Conservation (phyloP, 2,888 invertebrate species). For the Hermodice carunculata region DNA sequence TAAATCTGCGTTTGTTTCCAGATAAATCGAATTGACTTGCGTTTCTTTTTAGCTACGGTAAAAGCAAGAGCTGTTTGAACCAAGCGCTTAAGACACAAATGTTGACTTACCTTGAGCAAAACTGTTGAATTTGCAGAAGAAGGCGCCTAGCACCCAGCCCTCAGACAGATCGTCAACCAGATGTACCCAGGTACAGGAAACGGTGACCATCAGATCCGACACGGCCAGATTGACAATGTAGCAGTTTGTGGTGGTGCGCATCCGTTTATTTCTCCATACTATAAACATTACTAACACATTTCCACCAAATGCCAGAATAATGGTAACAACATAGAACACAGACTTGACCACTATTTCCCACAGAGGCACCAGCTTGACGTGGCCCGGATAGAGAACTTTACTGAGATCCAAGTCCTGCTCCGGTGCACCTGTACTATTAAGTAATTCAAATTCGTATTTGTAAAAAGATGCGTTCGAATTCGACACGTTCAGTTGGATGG, state of each 20-base stretch:
- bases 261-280: constrained; percentile 40
- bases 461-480: too few species aligned
- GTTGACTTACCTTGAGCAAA: constrained; percentile 80
- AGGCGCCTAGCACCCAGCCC: constrained; percentile 80
- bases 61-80: too few species aligned
- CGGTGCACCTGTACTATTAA: too few species aligned
- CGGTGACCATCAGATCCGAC: constrained; percentile 57
- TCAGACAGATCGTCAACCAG: constrained; percentile 83
- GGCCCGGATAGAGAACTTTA: constrained; percentile 19
- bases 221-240: constrained; percentile 64
- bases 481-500: too few species aligned
- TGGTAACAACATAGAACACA: constrained; percentile 26
- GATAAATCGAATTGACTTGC: too few species aligned
- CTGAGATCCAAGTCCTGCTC: too few species aligned
- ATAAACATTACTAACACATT: constrained; percentile 30
- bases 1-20: too few species aligned
- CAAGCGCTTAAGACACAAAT: too few species aligned
- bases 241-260: constrained; percentile 63
- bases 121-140: constrained; percentile 84
- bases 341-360: constrained; percentile 31
- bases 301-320: constrained; percentile 25
- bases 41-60: too few species aligned
- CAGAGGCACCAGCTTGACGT: constrained; percentile 9
- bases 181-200: constrained; percentile 80
- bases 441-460: too few species aligned